Evolutionary conservation across 2,113 vertebrate species (phyloP).

Genomic region (Stomatorhinus ivindoensis): DNA sequence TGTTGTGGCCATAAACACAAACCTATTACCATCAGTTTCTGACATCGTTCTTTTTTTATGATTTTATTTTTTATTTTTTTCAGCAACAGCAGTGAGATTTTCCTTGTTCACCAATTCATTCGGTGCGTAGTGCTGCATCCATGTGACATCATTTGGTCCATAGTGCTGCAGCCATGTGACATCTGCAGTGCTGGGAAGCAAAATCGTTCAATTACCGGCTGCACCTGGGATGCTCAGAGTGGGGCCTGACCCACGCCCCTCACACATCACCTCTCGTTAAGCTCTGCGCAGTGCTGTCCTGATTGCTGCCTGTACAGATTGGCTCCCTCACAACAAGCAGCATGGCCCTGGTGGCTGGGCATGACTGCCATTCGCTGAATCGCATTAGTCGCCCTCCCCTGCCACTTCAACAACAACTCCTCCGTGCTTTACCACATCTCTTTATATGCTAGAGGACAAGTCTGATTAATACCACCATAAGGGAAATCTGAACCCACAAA

Average conservation of each 20-base stretch:
- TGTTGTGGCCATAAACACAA: neutral
- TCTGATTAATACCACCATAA: neutral
- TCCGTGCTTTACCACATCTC: neutral
- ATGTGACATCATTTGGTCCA: neutral
- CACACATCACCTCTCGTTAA: constrained; percentile 8
- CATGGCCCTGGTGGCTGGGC: neutral
- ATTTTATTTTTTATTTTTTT: constrained; percentile 43
- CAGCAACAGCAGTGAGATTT: constrained; percentile 42
- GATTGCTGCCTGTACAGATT: neutral
- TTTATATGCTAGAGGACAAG: neutral
- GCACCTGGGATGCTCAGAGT: neutral
- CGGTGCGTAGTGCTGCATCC: neutral
- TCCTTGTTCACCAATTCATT: constrained; percentile 9
- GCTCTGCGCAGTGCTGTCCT: neutral
- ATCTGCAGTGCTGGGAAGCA: neutral
- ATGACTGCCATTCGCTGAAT: neutral
- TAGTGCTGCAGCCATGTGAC: neutral
- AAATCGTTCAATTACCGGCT: constrained; percentile 42
- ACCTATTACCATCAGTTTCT: neutral
- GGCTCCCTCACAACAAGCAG: neutral
- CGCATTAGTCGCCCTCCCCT: neutral
- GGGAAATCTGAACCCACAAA: neutral
- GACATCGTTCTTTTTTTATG: neutral
- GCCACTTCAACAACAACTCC: constrained; percentile 2
- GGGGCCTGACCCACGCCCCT: neutral